phyloP scores from a whole-genome alignment of 2,113 vertebrate genomes.

The Danio rerio region GRCz12tu NC_133180.1:26769001-26769500 shows the following conservation, averaged over 20 bases:
- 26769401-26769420: slow-evolving; percentile 69
- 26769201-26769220: slow-evolving; percentile 80
- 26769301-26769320: slow-evolving; percentile 64
- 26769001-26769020: slow-evolving; percentile 73
- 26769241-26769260: slow-evolving; percentile 86
- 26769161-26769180: slow-evolving; percentile 71
- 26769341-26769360: slow-evolving; percentile 74
- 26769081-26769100: slow-evolving; percentile 73
- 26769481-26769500: slow-evolving; percentile 86
- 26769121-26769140: slow-evolving; percentile 62
- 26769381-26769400: slow-evolving; percentile 72
- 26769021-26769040: slow-evolving; percentile 53
- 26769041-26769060: slow-evolving; percentile 52
- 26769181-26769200: slow-evolving; percentile 81
- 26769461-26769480: slow-evolving; percentile 80
- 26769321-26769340: slow-evolving; percentile 78
- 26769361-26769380: slow-evolving; percentile 78
- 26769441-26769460: slow-evolving; percentile 75
- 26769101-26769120: slow-evolving; percentile 72
- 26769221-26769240: slow-evolving; percentile 83
- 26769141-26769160: slow-evolving; percentile 66
- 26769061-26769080: slow-evolving; percentile 83
- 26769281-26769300: slow-evolving; percentile 55
- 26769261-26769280: slow-evolving; percentile 65
- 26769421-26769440: slow-evolving; percentile 81